These are phyloP conservation scores for Brachionichthys hirsutus DNA, from an alignment of 2,113 vertebrate species.

Conservation along the genomic window DNA sequence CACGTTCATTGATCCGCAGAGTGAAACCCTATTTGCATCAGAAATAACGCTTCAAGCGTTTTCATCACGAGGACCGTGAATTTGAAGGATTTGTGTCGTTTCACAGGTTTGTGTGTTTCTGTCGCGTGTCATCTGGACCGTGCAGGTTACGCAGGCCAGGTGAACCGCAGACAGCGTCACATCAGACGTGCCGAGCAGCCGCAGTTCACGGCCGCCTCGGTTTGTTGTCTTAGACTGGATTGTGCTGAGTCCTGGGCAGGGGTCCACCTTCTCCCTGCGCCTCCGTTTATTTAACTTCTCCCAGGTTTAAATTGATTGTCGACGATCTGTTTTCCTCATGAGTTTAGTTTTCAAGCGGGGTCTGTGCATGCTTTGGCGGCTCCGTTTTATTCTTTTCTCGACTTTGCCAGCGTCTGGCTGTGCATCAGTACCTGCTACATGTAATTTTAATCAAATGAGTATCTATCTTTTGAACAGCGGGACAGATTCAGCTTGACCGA, in stretches of 20 bases:
- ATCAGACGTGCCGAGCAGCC: slow-evolving; percentile 18
- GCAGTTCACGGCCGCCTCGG: slow-evolving; percentile 8
- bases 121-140: not conserved
- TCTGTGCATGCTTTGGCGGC: slow-evolving; percentile 7
- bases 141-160: slow-evolving; percentile 2
- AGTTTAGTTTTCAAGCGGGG: slow-evolving; percentile 50
- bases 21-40: no score
- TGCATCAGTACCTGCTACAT: not conserved
- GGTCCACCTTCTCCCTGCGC: slow-evolving; percentile 22
- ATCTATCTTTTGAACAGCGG: not conserved
- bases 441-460: slow-evolving; percentile 9
- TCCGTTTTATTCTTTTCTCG: slow-evolving; percentile 8
- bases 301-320: slow-evolving; percentile 49
- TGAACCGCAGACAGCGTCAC: slow-evolving; percentile 24
- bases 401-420: not conserved
- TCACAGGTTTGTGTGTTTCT: no score
- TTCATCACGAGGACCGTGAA: no score
- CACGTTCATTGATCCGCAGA: no score
- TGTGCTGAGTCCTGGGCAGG: slow-evolving; percentile 41
- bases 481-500: slow-evolving; percentile 1
- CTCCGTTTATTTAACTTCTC: slow-evolving; percentile 65
- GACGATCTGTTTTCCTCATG: slow-evolving; percentile 43
- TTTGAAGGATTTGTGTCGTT: no score
- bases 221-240: slow-evolving; percentile 64
- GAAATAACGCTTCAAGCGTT: no score